Conservation (phyloP, 2,113 vertebrate species). For the Ceuthmochares aereus region DNA sequence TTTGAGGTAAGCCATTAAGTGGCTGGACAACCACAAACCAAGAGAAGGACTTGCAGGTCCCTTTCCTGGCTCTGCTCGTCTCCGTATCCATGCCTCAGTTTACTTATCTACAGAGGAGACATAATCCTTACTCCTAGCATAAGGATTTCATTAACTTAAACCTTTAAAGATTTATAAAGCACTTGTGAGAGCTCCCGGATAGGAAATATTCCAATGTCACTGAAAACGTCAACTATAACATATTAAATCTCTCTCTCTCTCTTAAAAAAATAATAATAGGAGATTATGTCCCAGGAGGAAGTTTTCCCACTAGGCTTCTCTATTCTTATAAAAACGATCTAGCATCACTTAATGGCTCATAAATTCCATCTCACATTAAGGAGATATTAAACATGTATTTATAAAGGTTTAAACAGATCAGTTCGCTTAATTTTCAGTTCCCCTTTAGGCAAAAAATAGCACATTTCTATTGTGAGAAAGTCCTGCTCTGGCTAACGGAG, state of each 20-base stretch:
- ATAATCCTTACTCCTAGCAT: background rate
- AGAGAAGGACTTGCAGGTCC: no score
- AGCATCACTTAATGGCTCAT: constrained; percentile 64
- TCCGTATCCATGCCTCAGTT: background rate
- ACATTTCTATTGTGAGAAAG: background rate
- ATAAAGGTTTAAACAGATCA: constrained; percentile 72
- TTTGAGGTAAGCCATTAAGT: no score
- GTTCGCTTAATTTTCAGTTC: constrained; percentile 60
- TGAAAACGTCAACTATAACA: constrained; percentile 35
- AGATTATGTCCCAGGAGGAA: constrained; percentile 77
- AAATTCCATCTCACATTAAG: constrained; percentile 73
- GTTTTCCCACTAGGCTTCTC: constrained; percentile 69
- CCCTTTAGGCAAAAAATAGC: background rate
- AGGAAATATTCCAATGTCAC: constrained; percentile 54
- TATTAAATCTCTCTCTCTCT: constrained; percentile 44
- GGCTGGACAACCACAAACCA: no score
- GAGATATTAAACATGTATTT: constrained; percentile 68
- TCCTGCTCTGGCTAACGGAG: background rate
- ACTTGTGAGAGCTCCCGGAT: background rate
- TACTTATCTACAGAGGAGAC: background rate
- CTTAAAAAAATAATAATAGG: constrained; percentile 69
- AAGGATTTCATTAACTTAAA: constrained; percentile 6
- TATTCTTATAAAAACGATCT: constrained; percentile 69
- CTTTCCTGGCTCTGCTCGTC: background rate
- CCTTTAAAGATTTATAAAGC: constrained; percentile 19